phyloP scores from a whole-genome alignment of 2,113 vertebrate genomes.

The Circaetus cinerascens region DNA sequence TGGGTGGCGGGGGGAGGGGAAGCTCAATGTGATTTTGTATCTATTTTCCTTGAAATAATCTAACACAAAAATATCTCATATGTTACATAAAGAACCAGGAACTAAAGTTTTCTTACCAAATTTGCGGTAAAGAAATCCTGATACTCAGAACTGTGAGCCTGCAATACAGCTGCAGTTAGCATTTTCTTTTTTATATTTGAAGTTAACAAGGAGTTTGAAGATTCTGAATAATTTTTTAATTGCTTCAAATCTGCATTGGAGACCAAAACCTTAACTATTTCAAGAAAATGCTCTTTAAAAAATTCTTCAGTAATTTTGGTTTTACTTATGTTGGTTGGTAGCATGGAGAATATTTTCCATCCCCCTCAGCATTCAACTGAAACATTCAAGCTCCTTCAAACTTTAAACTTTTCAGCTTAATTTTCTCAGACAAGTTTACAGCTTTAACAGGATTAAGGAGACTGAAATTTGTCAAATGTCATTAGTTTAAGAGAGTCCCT shows the following conservation, averaged over 20 bases:
- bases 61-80: background rate
- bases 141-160: background rate
- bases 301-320: background rate
- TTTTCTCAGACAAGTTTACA: background rate
- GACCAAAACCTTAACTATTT: background rate
- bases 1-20: no score
- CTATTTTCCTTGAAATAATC: background rate
- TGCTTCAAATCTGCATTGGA: background rate
- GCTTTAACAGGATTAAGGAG: background rate
- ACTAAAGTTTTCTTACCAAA: background rate
- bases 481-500: background rate
- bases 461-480: background rate
- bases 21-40: background rate
- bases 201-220: background rate
- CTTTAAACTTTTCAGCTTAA: background rate
- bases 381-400: background rate
- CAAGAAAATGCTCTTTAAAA: background rate
- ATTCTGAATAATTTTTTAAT: background rate
- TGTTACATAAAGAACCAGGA: background rate
- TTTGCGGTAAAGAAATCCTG: background rate
- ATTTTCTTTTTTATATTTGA: background rate
- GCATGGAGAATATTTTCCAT: background rate
- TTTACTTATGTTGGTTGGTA: background rate
- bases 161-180: background rate
- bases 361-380: background rate